A percentile compares a stretch with the other conserved stretches of the same genome.
Conservation (phyloP, 1,140 invertebrate species). For the Macrobrachium rosenbergii region DNA sequence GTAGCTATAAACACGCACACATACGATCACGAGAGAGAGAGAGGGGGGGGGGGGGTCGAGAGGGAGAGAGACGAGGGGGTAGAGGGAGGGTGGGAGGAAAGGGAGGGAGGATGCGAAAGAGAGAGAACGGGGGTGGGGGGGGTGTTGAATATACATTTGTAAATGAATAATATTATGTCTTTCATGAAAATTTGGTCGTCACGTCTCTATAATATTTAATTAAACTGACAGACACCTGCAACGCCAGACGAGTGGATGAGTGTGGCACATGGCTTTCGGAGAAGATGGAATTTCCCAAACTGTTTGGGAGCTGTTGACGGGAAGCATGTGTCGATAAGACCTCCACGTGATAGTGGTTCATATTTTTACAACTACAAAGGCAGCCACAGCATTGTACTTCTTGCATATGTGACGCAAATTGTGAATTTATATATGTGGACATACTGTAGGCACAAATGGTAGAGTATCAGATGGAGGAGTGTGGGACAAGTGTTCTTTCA, state of each 20-base stretch:
- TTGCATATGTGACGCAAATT: slow-evolving; percentile 33
- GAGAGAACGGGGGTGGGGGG: background rate
- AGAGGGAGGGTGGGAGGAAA: too few relatives aligned
- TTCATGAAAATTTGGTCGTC: slow-evolving; percentile 25
- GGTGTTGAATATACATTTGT: slow-evolving; percentile 20
- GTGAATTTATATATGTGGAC: slow-evolving; percentile 27
- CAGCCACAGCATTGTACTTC: slow-evolving; percentile 22
- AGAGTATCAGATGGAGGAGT: slow-evolving; percentile 33
- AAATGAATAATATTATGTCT: slow-evolving; percentile 16
- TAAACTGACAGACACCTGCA: slow-evolving; percentile 23
- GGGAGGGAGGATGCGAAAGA: too few relatives aligned
- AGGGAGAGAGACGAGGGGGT: too few relatives aligned
- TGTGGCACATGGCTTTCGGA: slow-evolving; percentile 34
- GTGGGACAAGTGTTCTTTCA: slow-evolving; percentile 15
- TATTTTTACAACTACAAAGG: slow-evolving; percentile 37
- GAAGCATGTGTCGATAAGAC: slow-evolving; percentile 28
- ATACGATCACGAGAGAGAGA: slow-evolving; percentile 10
- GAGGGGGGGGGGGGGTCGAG: too few relatives aligned
- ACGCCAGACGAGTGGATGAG: slow-evolving; percentile 35
- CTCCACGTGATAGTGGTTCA: background rate
- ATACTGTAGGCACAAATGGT: slow-evolving; percentile 34
- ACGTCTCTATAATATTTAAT: slow-evolving; percentile 16
- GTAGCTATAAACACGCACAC: slow-evolving; percentile 25
- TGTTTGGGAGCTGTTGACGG: too few relatives aligned
- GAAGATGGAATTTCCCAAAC: slow-evolving; percentile 48